phyloP scores from a whole-genome alignment of 2,113 vertebrate species.

The Peromyscus leucopus region DNA sequence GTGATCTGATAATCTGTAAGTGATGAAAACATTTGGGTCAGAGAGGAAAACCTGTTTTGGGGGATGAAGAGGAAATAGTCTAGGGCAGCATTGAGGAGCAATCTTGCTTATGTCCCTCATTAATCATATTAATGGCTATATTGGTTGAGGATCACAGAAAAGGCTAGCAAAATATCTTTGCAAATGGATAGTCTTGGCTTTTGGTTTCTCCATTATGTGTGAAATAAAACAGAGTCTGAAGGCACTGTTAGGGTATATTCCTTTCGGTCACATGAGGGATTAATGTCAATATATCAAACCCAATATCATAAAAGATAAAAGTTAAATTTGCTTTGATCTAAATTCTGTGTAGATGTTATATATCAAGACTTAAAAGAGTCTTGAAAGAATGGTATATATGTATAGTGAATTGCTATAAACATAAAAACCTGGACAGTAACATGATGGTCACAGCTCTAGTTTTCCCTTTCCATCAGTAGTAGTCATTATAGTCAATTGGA shows the following conservation, averaged over 20 bases:
- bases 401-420: background rate
- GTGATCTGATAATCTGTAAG: background rate
- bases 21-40: background rate
- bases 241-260: background rate
- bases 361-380: slow-evolving; percentile 36
- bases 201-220: background rate
- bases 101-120: background rate
- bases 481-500: background rate
- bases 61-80: background rate
- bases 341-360: slow-evolving; percentile 16
- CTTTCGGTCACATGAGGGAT: slow-evolving; percentile 2
- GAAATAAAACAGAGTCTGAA: slow-evolving; percentile 1
- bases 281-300: background rate
- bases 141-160: background rate
- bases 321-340: slow-evolving; percentile 21
- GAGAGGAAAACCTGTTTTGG: slow-evolving; percentile 14
- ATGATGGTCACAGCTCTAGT: background rate
- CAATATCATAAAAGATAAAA: background rate
- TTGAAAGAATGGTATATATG: background rate
- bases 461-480: background rate
- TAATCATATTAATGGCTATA: background rate
- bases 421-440: slow-evolving; percentile 13
- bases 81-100: background rate
- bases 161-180: background rate
- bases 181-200: background rate